A percentile compares a stretch with the other conserved stretches of the same genome.
These are phyloP conservation scores for Zaprionus capensis DNA, from an alignment of 1,140 invertebrate species.

Conservation along the genomic window DNA sequence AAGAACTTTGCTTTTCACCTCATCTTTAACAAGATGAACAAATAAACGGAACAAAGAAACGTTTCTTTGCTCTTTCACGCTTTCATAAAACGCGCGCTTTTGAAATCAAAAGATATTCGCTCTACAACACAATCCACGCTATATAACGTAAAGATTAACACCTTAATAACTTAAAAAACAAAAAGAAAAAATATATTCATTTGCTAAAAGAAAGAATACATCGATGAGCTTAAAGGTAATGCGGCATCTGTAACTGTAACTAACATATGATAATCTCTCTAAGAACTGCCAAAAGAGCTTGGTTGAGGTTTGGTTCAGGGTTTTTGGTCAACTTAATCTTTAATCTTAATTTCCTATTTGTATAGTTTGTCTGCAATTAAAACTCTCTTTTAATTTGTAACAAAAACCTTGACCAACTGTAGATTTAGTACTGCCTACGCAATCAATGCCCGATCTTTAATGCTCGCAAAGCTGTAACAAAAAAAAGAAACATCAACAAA, in stretches of 20 bases:
- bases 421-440: constrained; percentile 9
- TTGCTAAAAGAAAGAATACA: constrained; percentile 29
- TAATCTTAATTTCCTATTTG: constrained; percentile 12
- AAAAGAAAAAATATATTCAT: constrained; percentile 49
- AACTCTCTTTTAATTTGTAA: constrained; percentile 10
- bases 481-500: constrained; percentile 55
- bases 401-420: constrained; percentile 59
- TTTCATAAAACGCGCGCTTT: constrained; percentile 62
- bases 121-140: constrained; percentile 74
- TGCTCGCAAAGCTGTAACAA: constrained; percentile 50
- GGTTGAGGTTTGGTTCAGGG: constrained; percentile 58
- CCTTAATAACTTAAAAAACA: constrained; percentile 51
- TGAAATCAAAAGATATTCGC: constrained; percentile 48
- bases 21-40: constrained; percentile 55
- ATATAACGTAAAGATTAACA: constrained; percentile 71
- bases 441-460: constrained; percentile 58
- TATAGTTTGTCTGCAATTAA: not conserved
- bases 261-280: constrained; percentile 39
- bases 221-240: constrained; percentile 64
- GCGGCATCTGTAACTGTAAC: constrained; percentile 46
- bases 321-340: constrained; percentile 50
- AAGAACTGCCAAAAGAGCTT: constrained; percentile 30
- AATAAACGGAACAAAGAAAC: constrained; percentile 51
- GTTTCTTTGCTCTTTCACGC: constrained; percentile 65
- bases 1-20: constrained; percentile 64